phyloP scores from a whole-genome alignment of 2,797 vertebrate genomes.

The Leptodactylus fallax region DNA sequence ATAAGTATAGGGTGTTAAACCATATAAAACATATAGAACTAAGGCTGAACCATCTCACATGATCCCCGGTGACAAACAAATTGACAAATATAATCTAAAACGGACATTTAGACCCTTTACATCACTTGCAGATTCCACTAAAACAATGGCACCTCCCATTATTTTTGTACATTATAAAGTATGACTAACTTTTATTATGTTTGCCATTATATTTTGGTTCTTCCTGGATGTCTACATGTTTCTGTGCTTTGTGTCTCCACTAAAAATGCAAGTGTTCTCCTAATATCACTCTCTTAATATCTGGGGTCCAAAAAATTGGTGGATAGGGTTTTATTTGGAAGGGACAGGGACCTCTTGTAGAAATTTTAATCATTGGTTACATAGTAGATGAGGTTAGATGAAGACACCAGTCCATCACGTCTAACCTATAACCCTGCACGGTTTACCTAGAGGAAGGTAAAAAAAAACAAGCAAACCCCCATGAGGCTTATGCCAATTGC shows the following conservation, averaged over 20 bases:
- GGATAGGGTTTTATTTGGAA: not conserved
- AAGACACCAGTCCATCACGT: no score
- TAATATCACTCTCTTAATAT: not conserved
- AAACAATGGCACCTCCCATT: not conserved
- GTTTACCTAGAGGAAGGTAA: no score
- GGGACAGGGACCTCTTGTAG: not conserved
- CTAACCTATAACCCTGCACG: no score
- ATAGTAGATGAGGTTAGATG: no score
- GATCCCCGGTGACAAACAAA: not conserved
- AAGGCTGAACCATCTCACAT: not conserved
- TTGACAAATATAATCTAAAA: not conserved
- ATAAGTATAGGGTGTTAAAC: not conserved
- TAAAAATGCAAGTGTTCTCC: not conserved
- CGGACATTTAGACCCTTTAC: not conserved
- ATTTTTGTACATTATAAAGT: not conserved
- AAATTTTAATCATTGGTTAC: not conserved
- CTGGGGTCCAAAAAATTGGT: not conserved
- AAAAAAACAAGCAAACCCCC: no score
- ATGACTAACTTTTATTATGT: not conserved
- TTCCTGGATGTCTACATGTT: not conserved
- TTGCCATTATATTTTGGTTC: not conserved
- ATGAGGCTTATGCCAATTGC: no score
- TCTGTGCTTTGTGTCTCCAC: not conserved
- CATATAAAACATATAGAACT: not conserved
- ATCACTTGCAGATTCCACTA: not conserved